These are phyloP conservation scores for Microcaecilia unicolor DNA, from an alignment of 2,797 vertebrate genomes.

Conservation along the genomic window DNA sequence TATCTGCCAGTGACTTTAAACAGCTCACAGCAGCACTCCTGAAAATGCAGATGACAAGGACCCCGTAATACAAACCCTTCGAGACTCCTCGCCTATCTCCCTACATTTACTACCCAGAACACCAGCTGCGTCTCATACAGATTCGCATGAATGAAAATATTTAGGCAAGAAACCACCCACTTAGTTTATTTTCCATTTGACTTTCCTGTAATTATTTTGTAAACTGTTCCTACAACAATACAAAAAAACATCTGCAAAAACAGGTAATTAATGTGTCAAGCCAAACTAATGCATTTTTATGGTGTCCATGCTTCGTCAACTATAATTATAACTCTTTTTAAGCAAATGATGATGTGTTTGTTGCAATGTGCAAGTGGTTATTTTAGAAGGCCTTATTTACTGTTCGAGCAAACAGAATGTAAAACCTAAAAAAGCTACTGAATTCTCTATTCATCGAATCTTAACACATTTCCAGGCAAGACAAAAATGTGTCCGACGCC, in stretches of 20 bases:
- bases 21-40: conserved; percentile 7
- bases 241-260: conserved; percentile 94
- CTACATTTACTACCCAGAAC: conserved; percentile 40
- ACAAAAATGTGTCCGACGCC: no score
- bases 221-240: conserved; percentile 91
- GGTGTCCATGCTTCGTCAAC: conserved; percentile 77
- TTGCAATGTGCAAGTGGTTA: conserved; percentile 74
- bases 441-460: conserved; percentile 16
- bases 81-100: conserved; percentile 44
- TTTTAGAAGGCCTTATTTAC: conserved; percentile 74
- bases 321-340: conserved; percentile 85
- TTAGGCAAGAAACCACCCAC: conserved; percentile 75
- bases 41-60: conserved; percentile 45
- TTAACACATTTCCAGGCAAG: conserved; percentile 7
- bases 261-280: conserved; percentile 95
- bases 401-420: conserved; percentile 65
- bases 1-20: no score
- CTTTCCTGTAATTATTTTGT: conserved; percentile 85
- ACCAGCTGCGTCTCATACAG: conserved; percentile 72
- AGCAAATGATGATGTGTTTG: conserved; percentile 85
- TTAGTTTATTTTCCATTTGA: conserved; percentile 86
- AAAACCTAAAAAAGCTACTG: conserved; percentile 59
- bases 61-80: conserved; percentile 56
- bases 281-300: conserved; percentile 87
- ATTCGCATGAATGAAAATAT: conserved; percentile 84